Conservation (phyloP, 2,797 vertebrate genomes). For the Anabacerthia variegaticeps region DNA sequence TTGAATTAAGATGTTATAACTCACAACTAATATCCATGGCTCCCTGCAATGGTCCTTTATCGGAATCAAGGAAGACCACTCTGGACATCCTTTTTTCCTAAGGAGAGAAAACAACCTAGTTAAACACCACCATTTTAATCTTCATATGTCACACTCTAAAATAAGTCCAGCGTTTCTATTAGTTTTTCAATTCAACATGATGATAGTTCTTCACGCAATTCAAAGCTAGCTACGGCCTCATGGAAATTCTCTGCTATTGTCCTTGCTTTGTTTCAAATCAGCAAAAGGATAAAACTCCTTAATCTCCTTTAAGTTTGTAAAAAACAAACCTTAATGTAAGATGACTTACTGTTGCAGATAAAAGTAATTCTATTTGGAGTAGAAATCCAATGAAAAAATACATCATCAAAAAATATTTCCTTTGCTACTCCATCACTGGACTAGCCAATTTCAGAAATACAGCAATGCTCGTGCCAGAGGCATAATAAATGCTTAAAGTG, state of each 20-base stretch:
- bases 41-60: conserved; percentile 46
- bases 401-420: neutral
- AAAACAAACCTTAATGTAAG: neutral
- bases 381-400: neutral
- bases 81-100: conserved; percentile 44
- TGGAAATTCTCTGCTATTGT: neutral
- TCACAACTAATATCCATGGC: conserved; percentile 50
- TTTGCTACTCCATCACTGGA: neutral
- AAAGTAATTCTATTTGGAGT: neutral
- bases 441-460: neutral
- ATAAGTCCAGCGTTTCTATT: neutral
- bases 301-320: neutral
- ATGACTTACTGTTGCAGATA: neutral
- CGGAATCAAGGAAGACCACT: conserved; percentile 12
- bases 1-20: conserved; percentile 47
- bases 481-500: neutral
- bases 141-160: neutral
- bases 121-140: neutral
- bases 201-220: neutral
- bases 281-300: neutral
- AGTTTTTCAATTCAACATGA: neutral
- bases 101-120: conserved; percentile 11
- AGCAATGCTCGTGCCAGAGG: neutral
- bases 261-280: neutral
- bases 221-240: neutral